These are phyloP conservation scores for Hydractinia echinata DNA, from an alignment of 30 jellyfish, hydroid and myxozoan species.

Conservation along the genomic window DNA sequence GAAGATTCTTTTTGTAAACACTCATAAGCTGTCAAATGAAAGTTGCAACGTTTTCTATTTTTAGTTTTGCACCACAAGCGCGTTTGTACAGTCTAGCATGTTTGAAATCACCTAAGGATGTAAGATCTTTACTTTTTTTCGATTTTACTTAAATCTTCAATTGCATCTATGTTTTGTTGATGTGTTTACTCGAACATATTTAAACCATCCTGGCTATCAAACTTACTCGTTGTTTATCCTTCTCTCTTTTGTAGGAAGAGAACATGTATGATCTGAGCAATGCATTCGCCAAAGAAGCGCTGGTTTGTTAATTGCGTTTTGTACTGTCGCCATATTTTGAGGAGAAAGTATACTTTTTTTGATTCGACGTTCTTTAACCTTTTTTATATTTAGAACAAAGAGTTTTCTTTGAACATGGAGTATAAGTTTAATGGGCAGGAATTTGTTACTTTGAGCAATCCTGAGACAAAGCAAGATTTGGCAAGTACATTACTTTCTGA, in stretches of 20 bases:
- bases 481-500: slow-evolving; percentile 49
- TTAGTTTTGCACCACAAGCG: slow-evolving; percentile 79
- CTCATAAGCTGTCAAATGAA: background rate
- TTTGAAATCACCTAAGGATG: slow-evolving; percentile 63
- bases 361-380: background rate
- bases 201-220: too few relatives aligned
- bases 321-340: background rate
- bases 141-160: background rate
- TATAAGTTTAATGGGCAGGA: slow-evolving; percentile 80
- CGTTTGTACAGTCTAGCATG: slow-evolving; percentile 83
- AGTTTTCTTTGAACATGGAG: slow-evolving; percentile 69
- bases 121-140: slow-evolving; percentile 4
- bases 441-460: slow-evolving; percentile 67
- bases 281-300: slow-evolving; percentile 63
- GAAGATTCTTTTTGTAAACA: background rate
- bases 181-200: too few relatives aligned
- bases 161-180: too few relatives aligned
- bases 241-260: slow-evolving; percentile 48
- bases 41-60: background rate
- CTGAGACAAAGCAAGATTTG: slow-evolving; percentile 72
- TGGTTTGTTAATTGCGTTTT: slow-evolving; percentile 35
- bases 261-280: slow-evolving; percentile 48
- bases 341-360: background rate
- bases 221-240: background rate
- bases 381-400: slow-evolving; percentile 44